Conservation (phyloP, 2,888 invertebrate species). For the Dendrolimus pini region DNA sequence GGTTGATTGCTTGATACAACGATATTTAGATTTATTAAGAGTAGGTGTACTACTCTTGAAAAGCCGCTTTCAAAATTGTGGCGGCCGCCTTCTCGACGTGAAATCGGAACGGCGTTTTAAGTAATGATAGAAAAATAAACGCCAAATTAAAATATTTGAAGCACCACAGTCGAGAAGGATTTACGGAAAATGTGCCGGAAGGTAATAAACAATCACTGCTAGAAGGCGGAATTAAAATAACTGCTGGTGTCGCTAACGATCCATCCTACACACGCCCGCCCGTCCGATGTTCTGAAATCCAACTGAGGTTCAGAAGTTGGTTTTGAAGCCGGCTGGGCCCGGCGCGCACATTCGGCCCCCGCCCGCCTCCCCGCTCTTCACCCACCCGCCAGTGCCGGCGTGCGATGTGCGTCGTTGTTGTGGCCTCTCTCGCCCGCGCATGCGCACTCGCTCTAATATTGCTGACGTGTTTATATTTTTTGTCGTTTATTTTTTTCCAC, state of each 20-base stretch:
- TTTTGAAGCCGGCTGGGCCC: slow-evolving; percentile 40
- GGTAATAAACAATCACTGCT: slow-evolving; percentile 72
- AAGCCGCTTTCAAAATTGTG: slow-evolving; percentile 75
- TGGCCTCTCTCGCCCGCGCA: slow-evolving; percentile 55
- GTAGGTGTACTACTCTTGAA: slow-evolving; percentile 70
- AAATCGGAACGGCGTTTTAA: slow-evolving; percentile 68
- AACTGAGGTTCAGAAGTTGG: slow-evolving; percentile 48
- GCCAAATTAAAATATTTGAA: slow-evolving; percentile 50
- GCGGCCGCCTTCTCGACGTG: slow-evolving; percentile 71
- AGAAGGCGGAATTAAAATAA: slow-evolving; percentile 78
- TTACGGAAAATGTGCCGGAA: slow-evolving; percentile 63
- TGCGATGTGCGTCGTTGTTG: slow-evolving; percentile 39
- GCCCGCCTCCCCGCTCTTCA: slow-evolving; percentile 24
- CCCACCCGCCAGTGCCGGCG: slow-evolving; percentile 25
- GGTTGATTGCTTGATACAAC: slow-evolving; percentile 60
- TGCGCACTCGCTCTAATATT: slow-evolving; percentile 60
- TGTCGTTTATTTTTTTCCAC: slow-evolving; percentile 48
- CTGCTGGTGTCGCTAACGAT: slow-evolving; percentile 76
- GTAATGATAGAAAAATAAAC: slow-evolving; percentile 50
- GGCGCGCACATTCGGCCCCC: slow-evolving; percentile 32
- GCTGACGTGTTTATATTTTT: slow-evolving; percentile 75
- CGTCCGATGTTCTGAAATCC: slow-evolving; percentile 75
- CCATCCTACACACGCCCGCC: slow-evolving; percentile 76
- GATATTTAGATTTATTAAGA: slow-evolving; percentile 57
- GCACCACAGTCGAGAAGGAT: slow-evolving; percentile 73